Conservation (phyloP, 1,140 invertebrate species). For the Drosophila persimilis region DNA sequence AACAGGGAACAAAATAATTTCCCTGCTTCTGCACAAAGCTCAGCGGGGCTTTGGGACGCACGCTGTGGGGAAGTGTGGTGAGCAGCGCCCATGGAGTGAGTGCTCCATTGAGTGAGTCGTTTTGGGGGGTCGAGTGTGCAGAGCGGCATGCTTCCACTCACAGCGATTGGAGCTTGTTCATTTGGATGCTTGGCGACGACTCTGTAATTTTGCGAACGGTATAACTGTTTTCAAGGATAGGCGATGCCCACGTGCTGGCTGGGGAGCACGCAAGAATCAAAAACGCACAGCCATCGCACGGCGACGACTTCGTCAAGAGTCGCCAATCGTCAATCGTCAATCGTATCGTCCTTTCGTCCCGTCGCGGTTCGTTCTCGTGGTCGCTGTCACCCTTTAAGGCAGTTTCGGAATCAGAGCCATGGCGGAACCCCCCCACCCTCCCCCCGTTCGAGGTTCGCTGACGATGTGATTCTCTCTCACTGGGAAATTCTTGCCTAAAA, state of each 20-base stretch:
- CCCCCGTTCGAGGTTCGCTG: too few species aligned
- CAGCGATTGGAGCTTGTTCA: slow-evolving; percentile 26
- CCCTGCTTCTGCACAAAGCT: too few species aligned
- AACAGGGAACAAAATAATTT: too few species aligned
- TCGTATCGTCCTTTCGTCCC: neutral
- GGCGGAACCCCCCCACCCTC: too few species aligned
- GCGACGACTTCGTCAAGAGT: too few species aligned
- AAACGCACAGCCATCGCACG: neutral
- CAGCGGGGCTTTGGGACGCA: too few species aligned
- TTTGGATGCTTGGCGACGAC: slow-evolving; percentile 54
- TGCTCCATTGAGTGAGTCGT: too few species aligned
- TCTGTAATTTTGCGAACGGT: slow-evolving; percentile 44
- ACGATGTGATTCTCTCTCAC: too few species aligned
- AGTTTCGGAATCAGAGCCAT: too few species aligned
- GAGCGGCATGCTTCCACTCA: neutral
- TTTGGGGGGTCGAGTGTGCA: slow-evolving; percentile 11
- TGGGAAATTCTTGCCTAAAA: neutral
- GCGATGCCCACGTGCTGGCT: slow-evolving; percentile 61
- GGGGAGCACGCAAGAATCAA: slow-evolving; percentile 38
- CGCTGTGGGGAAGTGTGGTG: too few species aligned
- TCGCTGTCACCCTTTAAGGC: neutral
- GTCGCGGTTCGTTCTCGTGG: neutral
- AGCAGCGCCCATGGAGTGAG: too few species aligned
- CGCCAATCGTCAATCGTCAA: slow-evolving; percentile 7
- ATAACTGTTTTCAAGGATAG: slow-evolving; percentile 74